Evolutionary conservation across 2,888 invertebrate species (phyloP), one percentile per base, ranked within the genome.

Genomic region (Metopia argyrocephala): DNA sequence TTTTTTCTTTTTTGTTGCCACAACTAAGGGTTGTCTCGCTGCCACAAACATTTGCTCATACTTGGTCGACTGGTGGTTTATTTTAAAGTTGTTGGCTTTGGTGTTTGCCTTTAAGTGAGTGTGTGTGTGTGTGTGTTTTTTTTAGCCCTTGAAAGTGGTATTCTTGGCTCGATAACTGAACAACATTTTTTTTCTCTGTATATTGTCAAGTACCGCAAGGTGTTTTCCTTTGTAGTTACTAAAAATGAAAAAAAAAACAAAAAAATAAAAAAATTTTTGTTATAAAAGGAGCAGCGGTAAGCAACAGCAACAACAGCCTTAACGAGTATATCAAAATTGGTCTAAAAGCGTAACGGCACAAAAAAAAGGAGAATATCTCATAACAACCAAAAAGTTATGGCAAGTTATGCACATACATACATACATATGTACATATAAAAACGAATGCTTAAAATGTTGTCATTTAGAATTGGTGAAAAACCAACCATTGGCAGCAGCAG

Each of bases 91-190:
- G 38, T 38, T 38, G 38, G 38, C 38, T 38, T 15, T 38, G 56
- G 57, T 59, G 38, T 15, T 15, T 27, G 25, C 50, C 15, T 50
- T 23, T 65, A n/a, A 54, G 31, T 23, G 54, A 54, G 18, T 31
- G 28, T n/a, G n/a, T n/a, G n/a, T n/a, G n/a, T n/a, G n/a, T n/a
- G n/a, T n/a, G n/a, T n/a, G n/a, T 52, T 56, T 9, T 25, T 54
- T 69, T 65, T 27, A 61, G 78, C 81, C 81, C 81, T 81, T 78
- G n/a, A 75, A 68, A 76, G 54, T 62, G 70, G 21, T 57, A 69
- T 76, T 76, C 52, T 52, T 68, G 25, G 50, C 27, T 56, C 12
- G 20, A 65, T 64, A 57, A 20, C 3, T 9, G 15, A 38, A 31
- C 2, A 31, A 12, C 12, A 31, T 38, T 38, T 15, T n/a, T n/a